Base-by-base conservation (phyloP, 2,888 invertebrate genomes). In the Dasysyrphus albostriatus region DNA sequence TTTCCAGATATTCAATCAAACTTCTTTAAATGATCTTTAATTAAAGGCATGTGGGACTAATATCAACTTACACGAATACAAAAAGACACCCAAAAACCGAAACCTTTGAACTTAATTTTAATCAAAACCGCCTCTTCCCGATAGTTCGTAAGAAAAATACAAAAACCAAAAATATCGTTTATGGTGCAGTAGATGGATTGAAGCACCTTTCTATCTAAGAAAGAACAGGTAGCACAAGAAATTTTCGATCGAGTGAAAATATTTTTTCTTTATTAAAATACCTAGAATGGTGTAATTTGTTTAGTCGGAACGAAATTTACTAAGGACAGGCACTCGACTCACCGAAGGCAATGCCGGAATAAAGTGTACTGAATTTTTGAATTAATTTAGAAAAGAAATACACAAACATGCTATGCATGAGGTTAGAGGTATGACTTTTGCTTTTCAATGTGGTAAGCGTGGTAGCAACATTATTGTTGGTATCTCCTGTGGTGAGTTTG, bases 151-250 rank as follows among this genome's bases (percentile, higher is more conserved):
- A 37, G 67, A 72, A n/a, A 44, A 24, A 70, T 51, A 70, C 19
- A n/a, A 10, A 29, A 42, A 67, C 12, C 16, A 61, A 54, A 37
- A 24, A 42, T 65, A 61, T 58, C 44, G 56, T 34, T 59, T 19
- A 32, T 65, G 8, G 19, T 19, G 49, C 9, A 58, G 65, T 72
- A 83, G 70, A 42, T 65, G 76, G 59, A 76, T 61, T 67, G 59
- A 70, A 72, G 72, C 76, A 84, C 80, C 76, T 84, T 83, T 83
- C 83, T 78, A 49, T 49, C 42, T 70, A 10, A 8, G 16, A 67
- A 12, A n/a, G 42, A 84, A 84, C 84, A 84, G 84, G 84, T 84
- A 84, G 84, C 70, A 65, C 58, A 49, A 56, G 47, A 32, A 32
- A 70, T 39, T 69, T 51, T 14, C 29, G 19, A 2, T n/a, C 44